Evolutionary conservation across 2,797 vertebrate species (phyloP), one percentile per base, ranked within the genome.

Genomic region (Syngnathus acus): DNA sequence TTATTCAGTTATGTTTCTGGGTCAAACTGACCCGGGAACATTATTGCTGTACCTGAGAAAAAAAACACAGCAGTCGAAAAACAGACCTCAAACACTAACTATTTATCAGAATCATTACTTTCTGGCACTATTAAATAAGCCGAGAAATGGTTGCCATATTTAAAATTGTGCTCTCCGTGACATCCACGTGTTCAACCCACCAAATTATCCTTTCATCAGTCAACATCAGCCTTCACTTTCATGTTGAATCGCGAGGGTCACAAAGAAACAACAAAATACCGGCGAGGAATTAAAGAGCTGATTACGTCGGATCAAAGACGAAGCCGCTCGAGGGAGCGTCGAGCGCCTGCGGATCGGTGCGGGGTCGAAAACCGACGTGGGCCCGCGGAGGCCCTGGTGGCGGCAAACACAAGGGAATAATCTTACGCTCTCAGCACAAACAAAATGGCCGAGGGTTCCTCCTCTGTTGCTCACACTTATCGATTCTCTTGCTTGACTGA

Each of bases 381-480:
- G 78, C 82, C 80, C 66, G 72, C 70, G 32, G 77, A 81, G 87
- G 81, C 76, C 80, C 82, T 82, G 69, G 54, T 77, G 68, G 71
- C 57, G 38, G 78, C 81, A 61, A 82, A 86, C 86, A 88, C 86
- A 86, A 90, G 86, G 87, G 87, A 82, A 85, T 84, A 87, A 89
- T 91, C 90, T 91, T 88, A 87, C 79, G 88, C 90, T 90, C 83
- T 78, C 74, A 89, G 92, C 91, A 92, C 91, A 94, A 94, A 94
- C 92, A 90, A 94, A 92, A 90, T 90, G 89, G 92, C 87, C 90
- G 86, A 89, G 89, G 91, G 90, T 91, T 92, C n/a, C 85, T 88
- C 87, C 75, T 82, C 82, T 86, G 85, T 83, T 88, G 64, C 87
- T 83, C 89, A 90, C 87, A 86, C 84, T 84, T 87, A 89, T 80